A percentile compares a stretch with the other conserved stretches of the same genome.
phyloP scores from a whole-genome alignment of 2,888 invertebrate species.

The Drosophila phalerata region DNA sequence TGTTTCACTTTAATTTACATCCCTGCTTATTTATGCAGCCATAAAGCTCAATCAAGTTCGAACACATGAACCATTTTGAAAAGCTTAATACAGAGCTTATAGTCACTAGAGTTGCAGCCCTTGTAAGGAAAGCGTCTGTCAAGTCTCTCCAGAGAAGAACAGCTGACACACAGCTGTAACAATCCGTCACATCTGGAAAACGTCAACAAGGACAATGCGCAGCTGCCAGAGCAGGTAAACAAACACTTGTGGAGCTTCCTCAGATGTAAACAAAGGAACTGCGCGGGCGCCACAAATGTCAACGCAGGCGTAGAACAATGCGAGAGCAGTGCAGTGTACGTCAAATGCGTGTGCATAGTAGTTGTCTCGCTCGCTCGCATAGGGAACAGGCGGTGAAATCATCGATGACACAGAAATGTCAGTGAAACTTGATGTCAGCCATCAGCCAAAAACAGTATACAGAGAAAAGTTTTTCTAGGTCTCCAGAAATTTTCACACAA shows the following conservation, averaged over 20 bases:
- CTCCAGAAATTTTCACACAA: slow-evolving; percentile 62
- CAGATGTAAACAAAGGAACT: slow-evolving; percentile 71
- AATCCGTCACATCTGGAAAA: slow-evolving; percentile 45
- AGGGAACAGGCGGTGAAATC: slow-evolving; percentile 44
- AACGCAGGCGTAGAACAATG: slow-evolving; percentile 58
- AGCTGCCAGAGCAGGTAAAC: slow-evolving; percentile 65
- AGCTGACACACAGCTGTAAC: slow-evolving; percentile 41
- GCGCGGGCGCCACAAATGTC: slow-evolving; percentile 71
- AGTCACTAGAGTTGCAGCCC: slow-evolving; percentile 30
- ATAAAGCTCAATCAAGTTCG: not conserved
- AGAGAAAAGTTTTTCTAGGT: slow-evolving; percentile 73
- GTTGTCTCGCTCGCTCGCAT: slow-evolving; percentile 41
- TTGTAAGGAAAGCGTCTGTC: slow-evolving; percentile 26
- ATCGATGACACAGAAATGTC: slow-evolving; percentile 77
- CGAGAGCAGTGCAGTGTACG: slow-evolving; percentile 50
- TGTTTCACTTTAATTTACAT: too few relatives aligned
- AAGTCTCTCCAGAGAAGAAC: slow-evolving; percentile 26
- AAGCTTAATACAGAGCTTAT: slow-evolving; percentile 2
- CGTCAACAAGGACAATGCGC: slow-evolving; percentile 60
- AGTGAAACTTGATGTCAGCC: slow-evolving; percentile 59
- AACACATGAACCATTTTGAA: slow-evolving; percentile 1
- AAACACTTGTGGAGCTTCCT: slow-evolving; percentile 67
- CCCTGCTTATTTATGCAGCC: too few relatives aligned
- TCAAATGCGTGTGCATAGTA: not conserved
- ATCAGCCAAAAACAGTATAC: slow-evolving; percentile 69